Evolutionary conservation across 1,140 invertebrate species (phyloP).

Genomic region (Xylocopa sonorina): DNA sequence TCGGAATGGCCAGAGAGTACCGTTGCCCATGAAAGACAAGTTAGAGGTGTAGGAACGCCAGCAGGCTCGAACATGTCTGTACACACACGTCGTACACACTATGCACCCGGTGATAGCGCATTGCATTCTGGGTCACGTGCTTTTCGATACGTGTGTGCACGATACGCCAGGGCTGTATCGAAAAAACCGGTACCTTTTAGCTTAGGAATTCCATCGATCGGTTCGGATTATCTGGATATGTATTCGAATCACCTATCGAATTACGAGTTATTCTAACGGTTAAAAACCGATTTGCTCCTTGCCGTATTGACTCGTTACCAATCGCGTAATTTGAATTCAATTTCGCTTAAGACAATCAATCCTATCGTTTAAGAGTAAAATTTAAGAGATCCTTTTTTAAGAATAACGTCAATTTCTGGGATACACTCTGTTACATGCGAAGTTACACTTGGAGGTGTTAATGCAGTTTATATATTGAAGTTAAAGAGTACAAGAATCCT

Average conservation of each 20-base stretch:
- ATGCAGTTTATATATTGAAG: neutral
- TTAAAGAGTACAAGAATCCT: neutral
- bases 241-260: neutral
- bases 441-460: no score
- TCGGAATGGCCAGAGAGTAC: slow-evolving; percentile 58
- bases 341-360: no score
- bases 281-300: neutral
- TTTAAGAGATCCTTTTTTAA: no score
- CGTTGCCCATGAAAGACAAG: slow-evolving; percentile 56
- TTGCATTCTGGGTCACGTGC: slow-evolving; percentile 71
- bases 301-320: neutral
- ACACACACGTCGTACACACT: slow-evolving; percentile 10
- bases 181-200: neutral
- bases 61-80: slow-evolving; percentile 4
- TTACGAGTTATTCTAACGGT: neutral
- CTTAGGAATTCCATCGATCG: neutral
- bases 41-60: neutral
- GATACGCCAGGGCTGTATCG: slow-evolving; percentile 28
- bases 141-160: slow-evolving; percentile 58
- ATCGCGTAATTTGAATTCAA: neutral
- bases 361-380: no score
- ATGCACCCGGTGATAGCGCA: slow-evolving; percentile 55
- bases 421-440: no score
- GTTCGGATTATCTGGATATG: neutral
- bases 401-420: no score